Percentiles rank a stretch among this genome's conserved stretches.
These are phyloP conservation scores for Xestia rhomboidea DNA, from an alignment of 2,888 invertebrate genomes.

Conservation along the genomic window DNA sequence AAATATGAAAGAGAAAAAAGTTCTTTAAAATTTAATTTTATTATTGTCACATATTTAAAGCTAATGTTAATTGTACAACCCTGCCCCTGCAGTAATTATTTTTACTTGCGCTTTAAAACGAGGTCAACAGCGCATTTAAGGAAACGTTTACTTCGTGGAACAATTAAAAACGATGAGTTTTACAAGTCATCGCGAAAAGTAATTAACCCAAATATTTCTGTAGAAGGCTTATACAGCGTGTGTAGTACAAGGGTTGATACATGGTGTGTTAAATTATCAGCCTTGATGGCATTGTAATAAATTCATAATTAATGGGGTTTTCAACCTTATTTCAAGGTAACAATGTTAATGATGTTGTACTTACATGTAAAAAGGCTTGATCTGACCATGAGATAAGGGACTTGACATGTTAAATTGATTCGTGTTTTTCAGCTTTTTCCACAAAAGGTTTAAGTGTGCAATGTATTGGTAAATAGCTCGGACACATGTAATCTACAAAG, in stretches of 20 bases:
- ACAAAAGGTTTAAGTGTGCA: not conserved
- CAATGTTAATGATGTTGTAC: conserved; percentile 45
- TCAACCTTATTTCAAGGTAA: conserved; percentile 25
- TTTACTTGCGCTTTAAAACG: conserved; percentile 43
- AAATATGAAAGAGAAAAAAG: not conserved
- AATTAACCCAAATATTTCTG: conserved; percentile 77
- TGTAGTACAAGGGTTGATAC: conserved; percentile 57
- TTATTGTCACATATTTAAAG: too few relatives aligned
- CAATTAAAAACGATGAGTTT: conserved; percentile 73
- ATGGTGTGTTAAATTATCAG: conserved; percentile 43
- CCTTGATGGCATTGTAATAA: conserved; percentile 47
- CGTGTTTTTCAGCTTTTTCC: not conserved
- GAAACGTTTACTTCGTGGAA: conserved; percentile 64
- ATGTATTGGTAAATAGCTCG: conserved; percentile 1
- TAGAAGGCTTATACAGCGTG: conserved; percentile 46
- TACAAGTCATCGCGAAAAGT: conserved; percentile 70
- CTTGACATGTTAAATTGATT: conserved; percentile 8
- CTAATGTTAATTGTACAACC: conserved; percentile 9
- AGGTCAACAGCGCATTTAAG: conserved; percentile 57
- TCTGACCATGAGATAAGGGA: conserved; percentile 20
- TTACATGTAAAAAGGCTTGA: conserved; percentile 7
- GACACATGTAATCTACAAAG: conserved; percentile 8
- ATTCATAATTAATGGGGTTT: conserved; percentile 40
- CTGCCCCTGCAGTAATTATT: conserved; percentile 15
- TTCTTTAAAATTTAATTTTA: too few relatives aligned